Conservation (phyloP, 1,140 invertebrate genomes). For the Drosophila rufa region DNA sequence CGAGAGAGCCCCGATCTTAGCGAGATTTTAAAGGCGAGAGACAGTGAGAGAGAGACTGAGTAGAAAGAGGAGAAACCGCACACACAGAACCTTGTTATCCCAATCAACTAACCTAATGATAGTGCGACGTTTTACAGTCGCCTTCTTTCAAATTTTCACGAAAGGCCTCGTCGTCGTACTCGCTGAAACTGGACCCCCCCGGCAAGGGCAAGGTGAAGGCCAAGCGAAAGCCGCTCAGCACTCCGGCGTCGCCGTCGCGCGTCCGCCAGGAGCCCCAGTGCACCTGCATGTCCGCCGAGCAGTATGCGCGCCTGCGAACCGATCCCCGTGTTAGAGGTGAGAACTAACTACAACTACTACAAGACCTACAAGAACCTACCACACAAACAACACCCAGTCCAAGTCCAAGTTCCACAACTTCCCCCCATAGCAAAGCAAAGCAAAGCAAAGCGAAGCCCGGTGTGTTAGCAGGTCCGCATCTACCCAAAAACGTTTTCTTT, state of each 20-base stretch:
- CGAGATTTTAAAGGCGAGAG: neutral
- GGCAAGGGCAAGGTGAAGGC: slow-evolving; percentile 94
- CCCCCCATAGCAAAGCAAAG: neutral
- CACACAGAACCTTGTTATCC: slow-evolving; percentile 85
- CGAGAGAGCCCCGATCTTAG: slow-evolving; percentile 8
- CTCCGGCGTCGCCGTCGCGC: slow-evolving; percentile 96
- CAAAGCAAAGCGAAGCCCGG: neutral
- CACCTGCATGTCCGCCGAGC: slow-evolving; percentile 97
- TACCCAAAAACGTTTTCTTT: slow-evolving; percentile 5
- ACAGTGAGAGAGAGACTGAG: slow-evolving; percentile 26
- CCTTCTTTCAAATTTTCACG: slow-evolving; percentile 98
- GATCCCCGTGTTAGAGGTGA: slow-evolving; percentile 92
- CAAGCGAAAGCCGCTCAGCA: slow-evolving; percentile 95
- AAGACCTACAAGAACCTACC: slow-evolving; percentile 31
- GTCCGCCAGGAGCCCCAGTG: slow-evolving; percentile 94
- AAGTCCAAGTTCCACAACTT: neutral
- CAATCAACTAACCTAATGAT: slow-evolving; percentile 86
- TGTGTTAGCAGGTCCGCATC: neutral
- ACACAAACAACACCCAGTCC: slow-evolving; percentile 23
- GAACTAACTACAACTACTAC: slow-evolving; percentile 55
- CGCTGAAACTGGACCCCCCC: slow-evolving; percentile 95
- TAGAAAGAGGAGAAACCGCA: slow-evolving; percentile 75
- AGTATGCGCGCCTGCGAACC: slow-evolving; percentile 94
- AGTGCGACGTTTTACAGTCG: slow-evolving; percentile 93
- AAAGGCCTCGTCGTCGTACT: slow-evolving; percentile 98